A percentile compares a stretch with the other conserved stretches of the same genome.
Conservation (phyloP, 2,113 vertebrate species). For the Elgaria multicarinata region DNA sequence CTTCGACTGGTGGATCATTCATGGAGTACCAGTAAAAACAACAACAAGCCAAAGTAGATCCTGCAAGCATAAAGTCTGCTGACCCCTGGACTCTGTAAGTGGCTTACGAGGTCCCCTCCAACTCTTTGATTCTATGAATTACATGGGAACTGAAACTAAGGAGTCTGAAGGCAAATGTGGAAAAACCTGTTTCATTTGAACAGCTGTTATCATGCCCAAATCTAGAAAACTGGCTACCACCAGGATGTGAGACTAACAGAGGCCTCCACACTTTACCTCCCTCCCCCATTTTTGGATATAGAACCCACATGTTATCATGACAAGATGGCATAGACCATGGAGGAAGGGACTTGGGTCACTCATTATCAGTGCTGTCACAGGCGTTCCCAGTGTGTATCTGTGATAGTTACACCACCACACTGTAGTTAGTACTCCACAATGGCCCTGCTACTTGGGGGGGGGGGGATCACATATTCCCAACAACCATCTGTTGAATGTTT, state of each 20-base stretch:
- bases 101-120: neutral
- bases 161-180: neutral
- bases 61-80: neutral
- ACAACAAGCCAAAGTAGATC: neutral
- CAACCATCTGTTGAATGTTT: neutral
- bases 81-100: neutral
- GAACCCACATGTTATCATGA: neutral
- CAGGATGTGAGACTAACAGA: neutral
- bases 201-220: neutral
- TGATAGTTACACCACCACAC: no score
- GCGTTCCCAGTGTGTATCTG: neutral
- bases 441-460: neutral
- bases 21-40: no score
- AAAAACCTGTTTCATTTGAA: neutral
- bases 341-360: neutral
- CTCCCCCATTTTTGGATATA: neutral
- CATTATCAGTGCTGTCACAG: neutral
- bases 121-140: neutral
- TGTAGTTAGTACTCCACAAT: neutral
- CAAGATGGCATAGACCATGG: neutral
- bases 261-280: neutral
- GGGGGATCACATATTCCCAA: neutral
- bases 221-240: neutral
- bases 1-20: no score
- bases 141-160: neutral